phyloP scores from a whole-genome alignment of 2,113 vertebrate genomes.

The Nothocercus julius region DNA sequence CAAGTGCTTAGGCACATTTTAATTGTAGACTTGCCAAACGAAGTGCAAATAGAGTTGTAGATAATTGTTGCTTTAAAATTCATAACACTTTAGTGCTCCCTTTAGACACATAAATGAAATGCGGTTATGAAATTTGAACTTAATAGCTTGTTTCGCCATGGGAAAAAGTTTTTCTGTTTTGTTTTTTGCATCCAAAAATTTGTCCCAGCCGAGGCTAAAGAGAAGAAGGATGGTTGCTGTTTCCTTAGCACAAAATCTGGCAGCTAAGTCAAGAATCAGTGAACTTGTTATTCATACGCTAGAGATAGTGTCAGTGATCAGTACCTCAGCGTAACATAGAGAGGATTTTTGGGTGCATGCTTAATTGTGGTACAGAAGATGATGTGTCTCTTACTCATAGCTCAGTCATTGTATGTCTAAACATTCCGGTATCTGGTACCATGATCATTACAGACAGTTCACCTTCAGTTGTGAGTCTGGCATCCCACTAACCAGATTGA shows the following conservation, averaged over 20 bases:
- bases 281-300: not conserved
- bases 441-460: constrained; percentile 48
- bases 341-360: not conserved
- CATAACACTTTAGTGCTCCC: constrained; percentile 40
- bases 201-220: constrained; percentile 13
- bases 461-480: constrained; percentile 51
- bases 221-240: not conserved
- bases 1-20: constrained; percentile 59
- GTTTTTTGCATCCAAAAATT: constrained; percentile 2
- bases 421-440: constrained; percentile 38
- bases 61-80: constrained; percentile 70
- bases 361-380: constrained; percentile 44
- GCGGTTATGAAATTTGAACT: constrained; percentile 61
- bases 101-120: constrained; percentile 56
- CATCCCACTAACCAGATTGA: constrained; percentile 53
- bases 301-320: not conserved
- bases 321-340: not conserved
- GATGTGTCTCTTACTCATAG: constrained; percentile 35
- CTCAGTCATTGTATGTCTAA: constrained; percentile 46
- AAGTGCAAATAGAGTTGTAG: constrained; percentile 64
- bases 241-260: constrained; percentile 42
- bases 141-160: constrained; percentile 34
- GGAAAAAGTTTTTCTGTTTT: not conserved
- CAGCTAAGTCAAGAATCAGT: constrained; percentile 22
- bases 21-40: constrained; percentile 68